phyloP scores from a whole-genome alignment of 2,888 invertebrate species.

The Apoderus coryli region DNA sequence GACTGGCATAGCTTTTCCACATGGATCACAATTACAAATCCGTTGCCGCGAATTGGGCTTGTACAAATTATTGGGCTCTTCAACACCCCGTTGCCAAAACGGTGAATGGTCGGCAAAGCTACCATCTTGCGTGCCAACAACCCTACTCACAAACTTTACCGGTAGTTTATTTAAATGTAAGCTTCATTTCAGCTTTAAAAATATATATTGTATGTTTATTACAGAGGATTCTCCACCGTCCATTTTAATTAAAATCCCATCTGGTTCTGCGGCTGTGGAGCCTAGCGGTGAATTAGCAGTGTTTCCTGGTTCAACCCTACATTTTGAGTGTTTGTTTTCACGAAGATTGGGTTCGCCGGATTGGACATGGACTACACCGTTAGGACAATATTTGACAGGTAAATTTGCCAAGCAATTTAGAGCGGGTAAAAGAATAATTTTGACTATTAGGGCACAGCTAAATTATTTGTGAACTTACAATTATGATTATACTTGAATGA shows the following conservation, averaged over 20 bases:
- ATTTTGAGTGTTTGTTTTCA: slow-evolving; percentile 69
- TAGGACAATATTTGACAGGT: slow-evolving; percentile 68
- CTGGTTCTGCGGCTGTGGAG: slow-evolving; percentile 68
- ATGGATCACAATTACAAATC: slow-evolving; percentile 60
- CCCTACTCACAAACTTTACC: slow-evolving; percentile 72
- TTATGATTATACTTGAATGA: too few relatives aligned
- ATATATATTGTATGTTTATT: slow-evolving; percentile 16
- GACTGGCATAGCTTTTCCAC: slow-evolving; percentile 55
- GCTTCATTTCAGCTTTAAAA: not conserved
- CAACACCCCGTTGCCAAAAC: slow-evolving; percentile 63
- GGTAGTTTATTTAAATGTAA: slow-evolving; percentile 33
- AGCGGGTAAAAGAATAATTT: too few relatives aligned
- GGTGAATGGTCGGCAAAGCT: slow-evolving; percentile 65
- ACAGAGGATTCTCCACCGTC: slow-evolving; percentile 72
- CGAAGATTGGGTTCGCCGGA: slow-evolving; percentile 65
- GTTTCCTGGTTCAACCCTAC: slow-evolving; percentile 64
- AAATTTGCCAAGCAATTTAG: slow-evolving; percentile 9
- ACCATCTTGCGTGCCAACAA: slow-evolving; percentile 78
- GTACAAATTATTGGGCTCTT: slow-evolving; percentile 70
- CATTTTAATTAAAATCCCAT: slow-evolving; percentile 58
- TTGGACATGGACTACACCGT: slow-evolving; percentile 78
- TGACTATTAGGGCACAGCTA: too few relatives aligned
- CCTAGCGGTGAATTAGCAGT: slow-evolving; percentile 66
- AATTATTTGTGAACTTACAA: too few relatives aligned
- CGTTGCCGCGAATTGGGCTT: slow-evolving; percentile 70